Evolutionary conservation across 2,888 invertebrate genomes (phyloP), one percentile per base, ranked within the genome.

Genomic region (Sycophila texana): DNA sequence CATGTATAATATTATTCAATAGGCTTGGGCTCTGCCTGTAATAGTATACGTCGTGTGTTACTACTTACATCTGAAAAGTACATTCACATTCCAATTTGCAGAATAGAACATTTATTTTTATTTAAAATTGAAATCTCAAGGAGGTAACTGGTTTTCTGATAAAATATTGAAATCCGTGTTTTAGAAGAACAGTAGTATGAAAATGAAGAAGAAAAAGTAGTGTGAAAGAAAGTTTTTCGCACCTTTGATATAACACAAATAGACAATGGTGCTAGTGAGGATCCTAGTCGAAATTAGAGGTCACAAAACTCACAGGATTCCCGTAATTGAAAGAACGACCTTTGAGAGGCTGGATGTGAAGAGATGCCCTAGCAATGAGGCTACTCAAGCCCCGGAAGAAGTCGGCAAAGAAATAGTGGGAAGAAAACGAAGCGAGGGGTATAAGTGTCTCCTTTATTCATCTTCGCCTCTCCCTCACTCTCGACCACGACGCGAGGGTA

Each of bases 241-340:
- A 16, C 12, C 18, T 39, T 63, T 63, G 47, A 63, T 14, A 7
- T 39, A 39, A 39, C 63, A 63, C 12, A 30, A 63, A 39, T 7
- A n/a, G 63, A 7, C n/a, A n/a, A 0, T 16, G 4, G 63, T 39
- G 12, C 39, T 7, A 60, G 7, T 13, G 14, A 39, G n/a, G 13
- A 18, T 14, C n/a, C 39, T 16, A 66, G 75, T 39, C 39, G 63
- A 82, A 85, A 83, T 86, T 85, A 84, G 80, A 84, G 82, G 65
- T 81, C 61, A 81, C 79, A 75, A 79, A 81, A 81, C 85, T 82
- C 55, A 77, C 76, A 74, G 82, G 81, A 81, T 86, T 85, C 83
- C 85, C 85, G 84, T 85, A 87, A 86, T 86, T 86, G 85, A 82
- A 85, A 82, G 82, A 83, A 82, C 13, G 51, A 22, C 53, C n/a